phyloP scores from a whole-genome alignment of 2,113 vertebrate genomes.

The Euleptes europaea region DNA sequence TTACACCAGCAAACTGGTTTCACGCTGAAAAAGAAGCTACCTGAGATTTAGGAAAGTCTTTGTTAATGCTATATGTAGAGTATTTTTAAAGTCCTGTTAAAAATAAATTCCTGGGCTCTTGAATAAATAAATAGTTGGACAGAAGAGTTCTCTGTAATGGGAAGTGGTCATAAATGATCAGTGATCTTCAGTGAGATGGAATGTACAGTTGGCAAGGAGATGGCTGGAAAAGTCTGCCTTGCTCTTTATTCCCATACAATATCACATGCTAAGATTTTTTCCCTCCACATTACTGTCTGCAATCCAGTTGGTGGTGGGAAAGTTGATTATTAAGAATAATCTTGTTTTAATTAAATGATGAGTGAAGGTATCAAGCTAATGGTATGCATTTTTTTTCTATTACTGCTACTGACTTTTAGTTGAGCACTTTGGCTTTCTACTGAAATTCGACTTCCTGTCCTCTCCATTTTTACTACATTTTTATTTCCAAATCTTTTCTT shows the following conservation, averaged over 20 bases:
- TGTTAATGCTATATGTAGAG: constrained; percentile 58
- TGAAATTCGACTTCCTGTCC: constrained; percentile 45
- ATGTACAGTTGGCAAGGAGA: constrained; percentile 69
- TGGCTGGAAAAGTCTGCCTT: constrained; percentile 62
- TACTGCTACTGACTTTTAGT: constrained; percentile 6
- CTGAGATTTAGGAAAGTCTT: constrained; percentile 54
- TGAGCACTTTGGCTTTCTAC: background rate
- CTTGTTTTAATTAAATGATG: constrained; percentile 63
- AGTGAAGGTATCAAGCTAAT: constrained; percentile 39
- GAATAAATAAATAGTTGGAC: constrained; percentile 70
- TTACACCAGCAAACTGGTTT: constrained; percentile 19
- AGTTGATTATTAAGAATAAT: constrained; percentile 64
- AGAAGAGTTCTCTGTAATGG: constrained; percentile 65
- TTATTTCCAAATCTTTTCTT: background rate
- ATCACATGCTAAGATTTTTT: constrained; percentile 58
- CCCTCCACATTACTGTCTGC: constrained; percentile 38
- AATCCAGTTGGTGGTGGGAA: constrained; percentile 60
- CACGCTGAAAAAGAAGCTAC: background rate
- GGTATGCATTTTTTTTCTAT: constrained; percentile 42
- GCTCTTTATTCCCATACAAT: constrained; percentile 61
- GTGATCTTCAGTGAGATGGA: constrained; percentile 72
- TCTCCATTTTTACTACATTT: constrained; percentile 10
- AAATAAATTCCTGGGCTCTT: constrained; percentile 67
- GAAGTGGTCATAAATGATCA: constrained; percentile 72
- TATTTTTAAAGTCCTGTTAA: constrained; percentile 63